These are phyloP conservation scores for Luperina nickerlii DNA, from an alignment of 2,888 invertebrate genomes.

Conservation along the genomic window DNA sequence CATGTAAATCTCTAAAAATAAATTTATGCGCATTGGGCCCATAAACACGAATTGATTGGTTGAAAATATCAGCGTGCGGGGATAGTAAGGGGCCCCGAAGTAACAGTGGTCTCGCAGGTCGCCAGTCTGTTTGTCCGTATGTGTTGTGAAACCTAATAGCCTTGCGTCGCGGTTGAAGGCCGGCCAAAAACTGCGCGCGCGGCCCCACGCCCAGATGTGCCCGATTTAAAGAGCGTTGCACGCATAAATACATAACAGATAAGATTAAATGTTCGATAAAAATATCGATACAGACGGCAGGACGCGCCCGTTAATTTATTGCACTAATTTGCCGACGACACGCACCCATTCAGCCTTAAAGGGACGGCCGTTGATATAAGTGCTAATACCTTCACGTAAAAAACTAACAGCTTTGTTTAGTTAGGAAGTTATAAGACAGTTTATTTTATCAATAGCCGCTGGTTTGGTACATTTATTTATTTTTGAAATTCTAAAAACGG, in stretches of 20 bases:
- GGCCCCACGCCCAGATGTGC: conserved; percentile 77
- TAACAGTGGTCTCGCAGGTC: conserved; percentile 72
- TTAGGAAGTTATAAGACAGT: conserved; percentile 87
- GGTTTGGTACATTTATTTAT: conserved; percentile 80
- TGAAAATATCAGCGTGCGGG: conserved; percentile 45
- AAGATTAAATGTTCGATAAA: conserved; percentile 71
- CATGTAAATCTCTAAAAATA: conserved; percentile 55
- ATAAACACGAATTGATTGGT: conserved; percentile 44
- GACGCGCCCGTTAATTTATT: conserved; percentile 60
- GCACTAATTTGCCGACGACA: conserved; percentile 63
- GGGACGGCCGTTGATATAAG: conserved; percentile 63
- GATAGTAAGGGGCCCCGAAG: conserved; percentile 70
- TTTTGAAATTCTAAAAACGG: conserved; percentile 88
- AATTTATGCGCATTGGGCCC: conserved; percentile 40
- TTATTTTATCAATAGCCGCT: conserved; percentile 83
- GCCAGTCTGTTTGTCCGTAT: conserved; percentile 77
- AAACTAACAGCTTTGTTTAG: conserved; percentile 75
- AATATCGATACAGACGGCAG: conserved; percentile 60
- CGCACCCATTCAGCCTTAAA: conserved; percentile 60
- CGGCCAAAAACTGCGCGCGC: conserved; percentile 81
- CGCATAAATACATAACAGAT: conserved; percentile 77
- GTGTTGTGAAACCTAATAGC: conserved; percentile 85
- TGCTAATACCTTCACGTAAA: conserved; percentile 65
- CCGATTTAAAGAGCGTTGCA: conserved; percentile 78
- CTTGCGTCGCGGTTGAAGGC: conserved; percentile 87